Evolutionary conservation across 1,140 invertebrate genomes (phyloP), one percentile per base, ranked within the genome.

Genomic region (Aphaenogaster ashmeadi): DNA sequence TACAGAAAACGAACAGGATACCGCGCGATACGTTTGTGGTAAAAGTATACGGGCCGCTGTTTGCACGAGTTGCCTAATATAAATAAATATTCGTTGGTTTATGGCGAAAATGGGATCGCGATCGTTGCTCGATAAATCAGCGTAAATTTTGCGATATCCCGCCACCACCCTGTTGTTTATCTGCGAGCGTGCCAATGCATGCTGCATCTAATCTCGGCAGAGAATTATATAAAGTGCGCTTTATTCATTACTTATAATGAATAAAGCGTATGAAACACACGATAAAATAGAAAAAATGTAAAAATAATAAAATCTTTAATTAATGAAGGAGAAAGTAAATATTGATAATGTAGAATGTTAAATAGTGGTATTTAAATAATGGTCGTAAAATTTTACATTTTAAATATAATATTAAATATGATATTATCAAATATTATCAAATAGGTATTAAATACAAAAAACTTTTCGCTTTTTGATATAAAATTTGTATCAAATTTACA

Each of bases 61-160:
- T 66, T 79, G 33, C 44, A 44, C 41, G 44, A 11, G 15, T 44
- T 66, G 15, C 33, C 77, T 79, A 79, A 66, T 66, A 33, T 52
- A 83, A 74, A 74, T 74, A 83, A 74, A 83, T 58, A 83, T 83
- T 60, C 11, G 67, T 9, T 60, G 21, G 36, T 74, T 62, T 52
- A 27, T 2, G 36, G 7, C 15, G n/a, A 66, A 60, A 85, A 54
- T 64, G 58, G 13, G 6, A 62, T 52, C 18, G 44, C 33, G 21
- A 72, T 5, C 54, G 15, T 75, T 41, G 33, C 27, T 75, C 9
- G 38, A 74, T 74, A 83, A 58, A 60, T 74, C 21, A 83, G 5
- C 4, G 15, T 38, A 62, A 84, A 60, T 74, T 83, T 54, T 67
- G 15, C 8, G 8, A 47, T 18, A 69, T 60, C 7, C 75, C 18